Base-by-base conservation (phyloP, 2,888 invertebrate species). In the Oegoconia quadripuncta region DNA sequence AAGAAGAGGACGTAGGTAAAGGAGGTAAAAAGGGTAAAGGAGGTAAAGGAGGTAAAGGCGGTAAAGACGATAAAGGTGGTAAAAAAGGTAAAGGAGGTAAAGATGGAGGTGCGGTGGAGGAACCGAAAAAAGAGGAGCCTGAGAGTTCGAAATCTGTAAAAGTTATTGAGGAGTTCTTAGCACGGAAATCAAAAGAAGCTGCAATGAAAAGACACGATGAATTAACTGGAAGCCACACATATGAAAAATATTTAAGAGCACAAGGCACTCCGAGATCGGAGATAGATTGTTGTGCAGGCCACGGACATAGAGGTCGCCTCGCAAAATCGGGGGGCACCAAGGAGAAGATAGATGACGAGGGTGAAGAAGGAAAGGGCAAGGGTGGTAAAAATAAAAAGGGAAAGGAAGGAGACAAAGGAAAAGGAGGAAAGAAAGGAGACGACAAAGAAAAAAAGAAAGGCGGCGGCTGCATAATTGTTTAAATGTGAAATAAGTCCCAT, bases 301-400 rank as follows among this genome's bases (percentile, higher is more conserved):
- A 66, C 39, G 84, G 83, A 0, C 82, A 83, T 37, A 64, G 82
- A 48, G 83, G 82, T 6, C 59, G 82, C 23, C 28, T 79, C 22
- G 72, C 55, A 39, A 64, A 20, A 7, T 18, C 20, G 8, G 31
- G 31, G 11, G 20, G 31, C 26, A 9, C 6, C 9, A 11, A 6
- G 11, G 11, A 16, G 8, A 8, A 15, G 14, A 8, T n/a, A 6
- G 17, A 26, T 7, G 17, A 2, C 2, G 13, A 9, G 12, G 12
- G 12, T 1, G 17, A n/a, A n/a, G 3, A 2, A 12, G 12, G 12
- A 8, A 17, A 28, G 22, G 38, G 6, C 50, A 55, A 37, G 58
- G 59, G 34, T 9, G 3, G 25, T 5, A 23, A 25, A 13, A n/a
- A 27, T 11, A 13, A 14, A 23, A 7, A n/a, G 9, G 9, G 8